Evolutionary conservation across 1,140 invertebrate species (phyloP).

Genomic region (Melipona quadrifasciata): DNA sequence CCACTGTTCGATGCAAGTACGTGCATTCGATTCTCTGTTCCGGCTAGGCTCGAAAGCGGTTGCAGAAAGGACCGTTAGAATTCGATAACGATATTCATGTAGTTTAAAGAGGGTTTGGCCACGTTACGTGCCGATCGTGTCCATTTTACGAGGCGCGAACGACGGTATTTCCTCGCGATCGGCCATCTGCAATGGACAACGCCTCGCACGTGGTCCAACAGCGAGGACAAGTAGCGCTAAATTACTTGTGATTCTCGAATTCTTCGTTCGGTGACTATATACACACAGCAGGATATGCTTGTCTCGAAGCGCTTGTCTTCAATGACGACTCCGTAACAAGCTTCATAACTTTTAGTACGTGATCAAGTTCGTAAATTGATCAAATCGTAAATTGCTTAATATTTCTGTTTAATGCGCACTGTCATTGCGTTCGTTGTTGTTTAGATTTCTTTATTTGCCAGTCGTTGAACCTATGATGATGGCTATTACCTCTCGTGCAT

Average conservation of each 20-base stretch:
- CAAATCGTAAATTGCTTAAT: background rate
- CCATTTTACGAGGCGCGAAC: conserved; percentile 56
- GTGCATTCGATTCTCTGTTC: conserved; percentile 23
- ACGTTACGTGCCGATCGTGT: conserved; percentile 47
- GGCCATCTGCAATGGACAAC: conserved; percentile 39
- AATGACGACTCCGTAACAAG: background rate
- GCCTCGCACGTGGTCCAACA: conserved; percentile 33
- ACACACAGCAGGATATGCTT: conserved; percentile 37
- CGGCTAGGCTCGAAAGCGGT: conserved; percentile 19
- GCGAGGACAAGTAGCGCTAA: conserved; percentile 7
- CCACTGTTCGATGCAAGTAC: background rate
- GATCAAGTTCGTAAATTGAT: background rate
- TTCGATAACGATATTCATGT: conserved; percentile 53
- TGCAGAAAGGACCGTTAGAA: conserved; percentile 47
- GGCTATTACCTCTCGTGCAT: too few relatives aligned
- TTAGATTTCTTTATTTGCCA: conserved; percentile 12
- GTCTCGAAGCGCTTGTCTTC: conserved; percentile 9
- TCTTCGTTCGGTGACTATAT: background rate
- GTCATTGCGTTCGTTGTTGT: background rate
- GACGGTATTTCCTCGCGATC: conserved; percentile 34
- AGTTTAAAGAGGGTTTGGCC: conserved; percentile 37
- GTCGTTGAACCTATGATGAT: background rate
- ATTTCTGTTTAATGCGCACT: background rate
- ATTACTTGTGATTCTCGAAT: conserved; percentile 40
- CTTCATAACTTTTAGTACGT: background rate